phyloP scores from a whole-genome alignment of 53 echinoderm and acorn worm genomes.

The Echinarachnius parma region DNA sequence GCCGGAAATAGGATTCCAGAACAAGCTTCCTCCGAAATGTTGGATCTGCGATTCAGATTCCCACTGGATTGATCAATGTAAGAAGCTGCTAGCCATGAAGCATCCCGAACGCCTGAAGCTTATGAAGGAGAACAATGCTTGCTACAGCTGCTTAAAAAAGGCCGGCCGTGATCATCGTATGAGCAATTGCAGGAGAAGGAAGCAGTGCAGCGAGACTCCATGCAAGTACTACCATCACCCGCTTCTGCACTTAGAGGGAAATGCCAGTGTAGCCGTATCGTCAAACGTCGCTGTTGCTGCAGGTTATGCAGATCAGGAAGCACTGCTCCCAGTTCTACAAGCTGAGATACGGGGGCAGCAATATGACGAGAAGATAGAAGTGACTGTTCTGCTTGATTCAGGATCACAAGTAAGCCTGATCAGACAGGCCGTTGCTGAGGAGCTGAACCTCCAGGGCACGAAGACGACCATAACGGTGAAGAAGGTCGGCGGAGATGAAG shows the following conservation, averaged over 20 bases:
- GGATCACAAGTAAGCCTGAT: slow-evolving; percentile 48
- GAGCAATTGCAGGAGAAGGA: slow-evolving; percentile 49
- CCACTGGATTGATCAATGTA: slow-evolving; percentile 70
- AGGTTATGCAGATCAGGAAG: not conserved
- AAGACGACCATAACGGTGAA: slow-evolving; percentile 24
- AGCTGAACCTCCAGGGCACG: slow-evolving; percentile 39
- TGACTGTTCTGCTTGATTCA: slow-evolving; percentile 54
- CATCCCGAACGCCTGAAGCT: slow-evolving; percentile 41
- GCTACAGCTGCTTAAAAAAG: slow-evolving; percentile 69
- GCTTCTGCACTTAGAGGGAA: slow-evolving; percentile 27
- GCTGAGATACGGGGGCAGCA: slow-evolving; percentile 29
- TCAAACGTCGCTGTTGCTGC: slow-evolving; percentile 10
- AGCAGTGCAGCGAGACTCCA: slow-evolving; percentile 52
- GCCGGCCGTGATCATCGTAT: slow-evolving; percentile 55
- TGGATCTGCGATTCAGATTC: slow-evolving; percentile 53
- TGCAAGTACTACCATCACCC: slow-evolving; percentile 52
- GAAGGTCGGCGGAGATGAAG: slow-evolving; percentile 55
- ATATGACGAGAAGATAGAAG: not conserved
- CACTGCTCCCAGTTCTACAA: slow-evolving; percentile 50
- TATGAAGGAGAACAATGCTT: slow-evolving; percentile 59
- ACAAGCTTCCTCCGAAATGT: slow-evolving; percentile 39
- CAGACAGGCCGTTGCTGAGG: slow-evolving; percentile 29
- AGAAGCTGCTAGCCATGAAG: slow-evolving; percentile 28
- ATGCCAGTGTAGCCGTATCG: not conserved
- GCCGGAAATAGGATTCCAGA: not conserved